Evolutionary conservation across 1,140 invertebrate species (phyloP).

Genomic region (Bursaphelenchus mucronatus): DNA sequence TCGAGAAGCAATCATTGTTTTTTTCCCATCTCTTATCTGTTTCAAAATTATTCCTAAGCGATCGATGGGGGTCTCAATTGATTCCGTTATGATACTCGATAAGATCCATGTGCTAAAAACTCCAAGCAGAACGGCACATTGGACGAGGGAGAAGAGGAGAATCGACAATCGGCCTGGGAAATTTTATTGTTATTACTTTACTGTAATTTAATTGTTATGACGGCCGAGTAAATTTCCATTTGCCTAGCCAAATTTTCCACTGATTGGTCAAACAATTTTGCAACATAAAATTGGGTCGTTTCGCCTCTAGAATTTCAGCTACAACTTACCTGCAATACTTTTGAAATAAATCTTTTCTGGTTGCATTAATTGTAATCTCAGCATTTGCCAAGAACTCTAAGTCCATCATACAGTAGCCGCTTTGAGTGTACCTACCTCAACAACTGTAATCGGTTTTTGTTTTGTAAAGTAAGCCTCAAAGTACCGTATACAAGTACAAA

Average conservation of each 20-base stretch:
- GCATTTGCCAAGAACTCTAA: too few relatives aligned
- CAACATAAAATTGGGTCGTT: neutral
- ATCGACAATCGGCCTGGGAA: conserved; percentile 5
- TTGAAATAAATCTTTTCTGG: conserved; percentile 20
- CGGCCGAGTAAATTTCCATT: too few relatives aligned
- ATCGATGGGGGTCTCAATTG: too few relatives aligned
- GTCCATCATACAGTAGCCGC: neutral
- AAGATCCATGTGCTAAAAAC: conserved; percentile 16
- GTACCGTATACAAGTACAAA: conserved; percentile 11
- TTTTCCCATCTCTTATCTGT: too few relatives aligned
- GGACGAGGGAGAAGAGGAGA: conserved; percentile 11
- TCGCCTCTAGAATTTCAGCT: too few relatives aligned
- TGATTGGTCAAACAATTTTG: neutral
- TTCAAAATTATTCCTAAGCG: too few relatives aligned
- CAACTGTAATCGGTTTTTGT: neutral
- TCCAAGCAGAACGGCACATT: conserved; percentile 20
- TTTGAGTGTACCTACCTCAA: conserved; percentile 1
- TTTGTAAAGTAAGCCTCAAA: conserved; percentile 1
- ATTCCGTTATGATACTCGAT: neutral
- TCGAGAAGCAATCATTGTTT: too few relatives aligned
- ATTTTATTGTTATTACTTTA: too few relatives aligned
- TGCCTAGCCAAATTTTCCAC: too few relatives aligned
- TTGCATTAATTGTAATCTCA: conserved; percentile 11
- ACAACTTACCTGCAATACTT: conserved; percentile 15
- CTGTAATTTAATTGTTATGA: too few relatives aligned